phyloP scores from a whole-genome alignment of 1,140 invertebrate genomes.

The Harpegnathos saltator region DNA sequence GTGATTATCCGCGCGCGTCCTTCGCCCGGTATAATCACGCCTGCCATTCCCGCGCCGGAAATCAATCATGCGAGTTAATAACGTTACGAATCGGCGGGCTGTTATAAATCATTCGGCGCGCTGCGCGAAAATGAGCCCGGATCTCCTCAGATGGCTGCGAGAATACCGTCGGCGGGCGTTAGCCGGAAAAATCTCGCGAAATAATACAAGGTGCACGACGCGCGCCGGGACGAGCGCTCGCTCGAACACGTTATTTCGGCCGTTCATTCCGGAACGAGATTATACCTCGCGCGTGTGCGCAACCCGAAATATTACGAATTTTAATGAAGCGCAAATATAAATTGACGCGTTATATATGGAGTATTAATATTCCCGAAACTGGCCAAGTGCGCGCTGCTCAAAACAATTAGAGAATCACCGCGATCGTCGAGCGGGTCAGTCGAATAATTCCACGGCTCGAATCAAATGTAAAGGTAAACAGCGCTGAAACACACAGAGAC shows the following conservation, averaged over 20 bases:
- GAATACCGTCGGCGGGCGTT: not conserved
- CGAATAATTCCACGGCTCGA: too few relatives aligned
- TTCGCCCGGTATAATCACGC: conserved; percentile 61
- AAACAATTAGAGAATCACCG: too few relatives aligned
- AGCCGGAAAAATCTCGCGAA: not conserved
- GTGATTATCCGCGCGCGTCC: conserved; percentile 54
- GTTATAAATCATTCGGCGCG: conserved; percentile 68
- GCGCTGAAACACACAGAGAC: too few relatives aligned
- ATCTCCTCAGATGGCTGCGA: conserved; percentile 27
- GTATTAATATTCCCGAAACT: conserved; percentile 22
- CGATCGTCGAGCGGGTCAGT: too few relatives aligned
- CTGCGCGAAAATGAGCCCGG: conserved; percentile 66
- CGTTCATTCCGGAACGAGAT: not conserved
- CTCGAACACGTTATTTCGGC: not conserved
- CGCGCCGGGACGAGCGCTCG: too few relatives aligned
- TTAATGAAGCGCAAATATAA: not conserved
- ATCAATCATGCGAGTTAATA: conserved; percentile 74
- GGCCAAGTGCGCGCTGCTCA: not conserved
- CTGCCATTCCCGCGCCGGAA: conserved; percentile 61
- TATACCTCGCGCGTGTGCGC: not conserved
- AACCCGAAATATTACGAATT: conserved; percentile 4
- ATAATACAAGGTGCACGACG: not conserved
- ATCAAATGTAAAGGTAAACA: too few relatives aligned
- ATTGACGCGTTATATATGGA: conserved; percentile 3
- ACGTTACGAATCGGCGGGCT: conserved; percentile 67